Conservation (phyloP, 2,797 vertebrate species). For the Microhierax caerulescens region DNA sequence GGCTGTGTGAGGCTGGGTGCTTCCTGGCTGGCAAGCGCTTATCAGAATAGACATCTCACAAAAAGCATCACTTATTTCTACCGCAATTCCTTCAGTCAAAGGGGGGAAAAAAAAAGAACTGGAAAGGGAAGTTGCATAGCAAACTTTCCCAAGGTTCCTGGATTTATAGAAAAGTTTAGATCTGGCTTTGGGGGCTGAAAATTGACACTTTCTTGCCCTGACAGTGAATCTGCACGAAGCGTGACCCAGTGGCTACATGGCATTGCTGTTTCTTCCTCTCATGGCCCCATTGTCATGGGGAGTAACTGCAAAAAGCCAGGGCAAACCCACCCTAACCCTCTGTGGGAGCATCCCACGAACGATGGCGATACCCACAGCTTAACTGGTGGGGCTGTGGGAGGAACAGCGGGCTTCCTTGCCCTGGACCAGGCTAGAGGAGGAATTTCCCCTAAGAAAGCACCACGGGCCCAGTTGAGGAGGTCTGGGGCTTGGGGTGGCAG, state of each 20-base stretch:
- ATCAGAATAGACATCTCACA: not conserved
- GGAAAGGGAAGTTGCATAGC: not conserved
- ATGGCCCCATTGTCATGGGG: rapidly evolving
- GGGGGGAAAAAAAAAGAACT: not conserved
- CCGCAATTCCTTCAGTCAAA: not conserved
- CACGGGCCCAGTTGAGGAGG: rapidly evolving
- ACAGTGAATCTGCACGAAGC: rapidly evolving
- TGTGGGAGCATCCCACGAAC: rapidly evolving
- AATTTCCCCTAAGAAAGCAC: not conserved
- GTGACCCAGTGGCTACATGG: rapidly evolving
- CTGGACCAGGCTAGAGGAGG: not conserved
- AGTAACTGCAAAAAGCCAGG: not conserved
- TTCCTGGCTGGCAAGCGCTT: not conserved
- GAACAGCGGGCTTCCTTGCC: rapidly evolving
- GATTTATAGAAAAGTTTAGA: not conserved
- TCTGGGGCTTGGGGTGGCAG: not conserved
- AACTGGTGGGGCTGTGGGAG: no score
- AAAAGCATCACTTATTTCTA: not conserved
- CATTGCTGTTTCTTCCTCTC: rapidly evolving
- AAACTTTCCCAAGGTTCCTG: not conserved
- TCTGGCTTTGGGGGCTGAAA: not conserved
- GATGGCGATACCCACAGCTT: rapidly evolving
- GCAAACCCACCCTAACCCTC: rapidly evolving
- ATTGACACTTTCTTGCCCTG: not conserved
- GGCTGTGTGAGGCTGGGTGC: not conserved